Base-by-base conservation (phyloP, 1,140 invertebrate genomes). In the Drosophila sp. region DNA sequence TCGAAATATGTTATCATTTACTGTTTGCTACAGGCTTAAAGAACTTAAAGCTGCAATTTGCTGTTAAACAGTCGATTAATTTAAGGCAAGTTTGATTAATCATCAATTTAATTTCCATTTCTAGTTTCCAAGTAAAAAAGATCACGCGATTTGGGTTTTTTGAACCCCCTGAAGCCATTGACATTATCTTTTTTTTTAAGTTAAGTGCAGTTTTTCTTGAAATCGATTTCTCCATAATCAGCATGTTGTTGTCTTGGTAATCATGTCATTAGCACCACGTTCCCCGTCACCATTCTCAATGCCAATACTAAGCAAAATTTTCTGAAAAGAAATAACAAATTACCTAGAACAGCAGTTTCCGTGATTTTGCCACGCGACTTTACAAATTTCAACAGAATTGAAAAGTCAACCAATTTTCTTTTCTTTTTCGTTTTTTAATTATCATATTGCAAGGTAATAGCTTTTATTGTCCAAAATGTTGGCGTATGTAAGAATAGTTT, bases 131-230 rank as follows among this genome's bases (percentile, higher is more conserved):
- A 73, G 50, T 62, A 54, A 54, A 43, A 58, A 57, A 63, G 48
- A 80, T 87, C 82, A 81, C 63, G 77, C 80, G 81, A 84, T 87
- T 62, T 16, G 56, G 34, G 63, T 45, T 69, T 66, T 38, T 64
- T 66, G 63, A 61, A 73, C 53, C 56, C 65, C 74, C 53, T 14
- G 7, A 79, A 79, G 80, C 72, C 80, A 84, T 76, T 83, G 82
- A 81, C 82, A 70, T 73, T 51, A 61, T 51, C 65, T 59, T 80
- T 78, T 16, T 43, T 61, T 51, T 34, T 58, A 21, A 29, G 14
- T 18, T 36, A 32, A 54, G 7, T 67, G 54, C 70, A 72, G 27
- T 67, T 66, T 65, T 34, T 18, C 9, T 53, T 50, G 8, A 45
- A 56, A 40, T 51, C 13, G 65, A 51, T 75, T 78, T 69, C 45